Evolutionary conservation across 1,140 invertebrate species (phyloP), one percentile per base, ranked within the genome.

Genomic region (Drepana arcuata): DNA sequence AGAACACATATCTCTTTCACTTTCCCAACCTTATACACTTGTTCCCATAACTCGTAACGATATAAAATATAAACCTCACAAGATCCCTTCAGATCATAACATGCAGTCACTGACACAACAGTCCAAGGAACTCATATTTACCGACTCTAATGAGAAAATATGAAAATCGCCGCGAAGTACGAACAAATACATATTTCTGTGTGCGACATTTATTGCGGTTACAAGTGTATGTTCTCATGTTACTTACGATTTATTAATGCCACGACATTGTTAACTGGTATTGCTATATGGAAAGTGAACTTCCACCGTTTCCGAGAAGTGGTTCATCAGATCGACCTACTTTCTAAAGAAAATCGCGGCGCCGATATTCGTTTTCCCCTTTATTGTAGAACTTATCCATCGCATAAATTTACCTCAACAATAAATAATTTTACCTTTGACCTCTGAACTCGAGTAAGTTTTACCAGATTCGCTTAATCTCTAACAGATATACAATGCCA

Each of bases 341-440:
- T 72, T 72, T 68, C 62, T 48, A 51, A 50, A 69, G 57, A 69
- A 59, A 65, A 69, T 65, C n/a, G 42, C 42, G 49, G 35, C 51
- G 29, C 38, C 43, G 41, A 46, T 39, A 41, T 58, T 49, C 6
- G n/a, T 26, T 26, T 26, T 26, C 24, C n/a, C n/a, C 24, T 26
- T 26, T 10, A 10, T 26, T n/a, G n/a, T n/a, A n/a, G n/a, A n/a
- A n/a, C n/a, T n/a, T 37, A 35, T 41, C 21, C n/a, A 33, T 27
- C 28, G 7, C 12, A 29, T 29, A 9, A 29, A 9, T 29, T 14
- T n/a, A n/a, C n/a, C 12, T 29, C 12, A 13, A 11, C 14, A 7
- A 14, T 7, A 6, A 14, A 12, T 29, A 23, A 23, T 1, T n/a
- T n/a, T n/a, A 23, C n/a, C 21, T 7, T 23, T 23, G n/a, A 23